Evolutionary conservation across 2,888 invertebrate genomes (phyloP).

Genomic region (Sphecodes monilicornis): DNA sequence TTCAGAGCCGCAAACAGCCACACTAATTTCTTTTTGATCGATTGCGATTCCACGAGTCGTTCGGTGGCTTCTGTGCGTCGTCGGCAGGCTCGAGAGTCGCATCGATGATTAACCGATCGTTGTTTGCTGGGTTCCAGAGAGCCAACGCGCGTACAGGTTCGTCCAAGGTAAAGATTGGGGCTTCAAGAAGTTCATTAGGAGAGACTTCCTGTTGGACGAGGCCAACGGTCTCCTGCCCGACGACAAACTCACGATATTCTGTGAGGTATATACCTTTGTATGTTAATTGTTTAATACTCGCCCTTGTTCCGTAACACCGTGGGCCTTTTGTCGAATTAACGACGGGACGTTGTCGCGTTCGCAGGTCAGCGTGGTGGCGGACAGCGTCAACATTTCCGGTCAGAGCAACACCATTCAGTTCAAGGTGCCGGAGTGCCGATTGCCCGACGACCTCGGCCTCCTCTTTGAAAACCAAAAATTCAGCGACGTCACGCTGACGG

Average conservation of each 20-base stretch:
- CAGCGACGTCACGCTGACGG: constrained; percentile 98
- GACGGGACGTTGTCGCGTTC: constrained; percentile 36
- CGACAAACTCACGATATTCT: constrained; percentile 99
- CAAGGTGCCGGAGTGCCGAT: constrained; percentile 97
- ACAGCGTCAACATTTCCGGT: constrained; percentile 99
- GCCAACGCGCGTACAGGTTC: constrained; percentile 98
- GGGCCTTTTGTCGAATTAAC: constrained; percentile 35
- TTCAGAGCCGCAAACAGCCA: not conserved
- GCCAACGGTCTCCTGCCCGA: constrained; percentile 99
- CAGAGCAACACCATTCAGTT: constrained; percentile 99
- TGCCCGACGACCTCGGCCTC: constrained; percentile 97
- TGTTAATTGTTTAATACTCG: constrained; percentile 70
- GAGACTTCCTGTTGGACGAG: constrained; percentile 99
- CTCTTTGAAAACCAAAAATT: constrained; percentile 99
- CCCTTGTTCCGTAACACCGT: constrained; percentile 4
- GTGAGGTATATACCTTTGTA: constrained; percentile 90
- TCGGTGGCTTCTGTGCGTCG: not conserved
- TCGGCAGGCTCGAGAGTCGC: not conserved
- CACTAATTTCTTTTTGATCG: not conserved
- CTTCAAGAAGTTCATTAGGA: constrained; percentile 99
- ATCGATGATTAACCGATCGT: not conserved
- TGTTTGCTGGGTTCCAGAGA: constrained; percentile 85
- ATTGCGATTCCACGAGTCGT: too few species aligned
- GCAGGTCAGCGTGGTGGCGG: constrained; percentile 97
- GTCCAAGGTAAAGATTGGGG: constrained; percentile 99